These are phyloP conservation scores for Pentamera pediparva DNA, from an alignment of 53 echinoderm and acorn worm species.

Conservation along the genomic window DNA sequence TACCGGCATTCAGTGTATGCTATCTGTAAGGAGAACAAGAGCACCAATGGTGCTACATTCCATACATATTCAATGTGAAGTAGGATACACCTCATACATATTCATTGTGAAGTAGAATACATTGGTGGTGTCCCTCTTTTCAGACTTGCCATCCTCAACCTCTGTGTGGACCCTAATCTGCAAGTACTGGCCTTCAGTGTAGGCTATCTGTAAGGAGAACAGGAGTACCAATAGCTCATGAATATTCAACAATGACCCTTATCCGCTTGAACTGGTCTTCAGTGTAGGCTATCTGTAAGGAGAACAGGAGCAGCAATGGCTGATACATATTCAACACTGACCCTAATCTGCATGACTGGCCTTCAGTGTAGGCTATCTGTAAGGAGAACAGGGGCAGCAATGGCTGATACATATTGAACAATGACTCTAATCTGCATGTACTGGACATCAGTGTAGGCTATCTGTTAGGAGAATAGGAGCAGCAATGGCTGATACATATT, in stretches of 20 bases:
- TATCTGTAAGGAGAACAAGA: conserved; percentile 31
- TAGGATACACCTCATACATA: too few species aligned
- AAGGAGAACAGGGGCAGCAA: too few species aligned
- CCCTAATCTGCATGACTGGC: conserved; percentile 83
- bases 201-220: conserved; percentile 50
- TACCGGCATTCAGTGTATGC: conserved; percentile 77
- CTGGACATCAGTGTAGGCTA: conserved; percentile 77
- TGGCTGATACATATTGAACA: conserved; percentile 32
- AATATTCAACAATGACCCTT: conserved; percentile 71
- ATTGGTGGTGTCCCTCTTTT: conserved; percentile 77
- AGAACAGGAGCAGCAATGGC: not conserved
- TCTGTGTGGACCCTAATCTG: conserved; percentile 90
- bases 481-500: not conserved
- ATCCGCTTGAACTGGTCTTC: conserved; percentile 81
- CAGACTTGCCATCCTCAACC: conserved; percentile 74
- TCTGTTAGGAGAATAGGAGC: conserved; percentile 6
- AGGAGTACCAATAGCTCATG: not conserved
- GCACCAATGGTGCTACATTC: too few species aligned
- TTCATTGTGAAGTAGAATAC: conserved; percentile 90
- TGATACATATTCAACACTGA: conserved; percentile 63
- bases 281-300: conserved; percentile 59
- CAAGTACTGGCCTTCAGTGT: conserved; percentile 76
- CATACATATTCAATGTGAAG: too few species aligned
- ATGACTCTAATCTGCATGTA: conserved; percentile 84
- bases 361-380: too few species aligned